These are phyloP conservation scores for Psammodynastes pulverulentus DNA, from an alignment of 2,113 vertebrate species.

Conservation along the genomic window DNA sequence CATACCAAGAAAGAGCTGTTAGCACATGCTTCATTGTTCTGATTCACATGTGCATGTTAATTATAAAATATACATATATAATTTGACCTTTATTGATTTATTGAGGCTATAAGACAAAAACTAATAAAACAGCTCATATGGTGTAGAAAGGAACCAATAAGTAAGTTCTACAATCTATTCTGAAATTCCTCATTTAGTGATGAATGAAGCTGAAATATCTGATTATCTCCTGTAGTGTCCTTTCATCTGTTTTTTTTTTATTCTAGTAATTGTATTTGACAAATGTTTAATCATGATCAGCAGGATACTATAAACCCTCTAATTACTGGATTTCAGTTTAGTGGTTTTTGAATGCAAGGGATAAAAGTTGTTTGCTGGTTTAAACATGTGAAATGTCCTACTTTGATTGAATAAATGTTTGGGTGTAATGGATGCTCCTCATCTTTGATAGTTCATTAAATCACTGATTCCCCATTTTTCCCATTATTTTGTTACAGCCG, in stretches of 20 bases:
- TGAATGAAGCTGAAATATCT: not conserved
- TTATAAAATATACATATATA: not conserved
- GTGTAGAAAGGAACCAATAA: not conserved
- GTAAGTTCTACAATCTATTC: not conserved
- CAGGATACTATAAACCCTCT: not conserved
- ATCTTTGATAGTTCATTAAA: not conserved
- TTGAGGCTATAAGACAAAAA: not conserved
- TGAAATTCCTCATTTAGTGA: not conserved
- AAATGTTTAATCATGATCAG: not conserved
- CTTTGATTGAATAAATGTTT: not conserved
- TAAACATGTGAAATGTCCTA: not conserved
- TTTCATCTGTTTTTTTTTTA: not conserved
- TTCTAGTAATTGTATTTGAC: not conserved
- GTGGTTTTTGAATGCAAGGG: not conserved
- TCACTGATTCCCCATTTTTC: not conserved
- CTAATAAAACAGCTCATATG: not conserved
- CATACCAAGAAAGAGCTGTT: not conserved
- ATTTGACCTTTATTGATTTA: not conserved
- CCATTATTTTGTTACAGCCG: not conserved
- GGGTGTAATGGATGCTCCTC: not conserved
- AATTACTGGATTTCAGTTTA: not conserved
- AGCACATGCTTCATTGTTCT: not conserved
- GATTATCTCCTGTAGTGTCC: not conserved
- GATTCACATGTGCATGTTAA: not conserved
- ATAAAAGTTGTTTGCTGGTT: not conserved